Base-by-base conservation (phyloP, 2,113 vertebrate species). In the Callipepla californica region DNA sequence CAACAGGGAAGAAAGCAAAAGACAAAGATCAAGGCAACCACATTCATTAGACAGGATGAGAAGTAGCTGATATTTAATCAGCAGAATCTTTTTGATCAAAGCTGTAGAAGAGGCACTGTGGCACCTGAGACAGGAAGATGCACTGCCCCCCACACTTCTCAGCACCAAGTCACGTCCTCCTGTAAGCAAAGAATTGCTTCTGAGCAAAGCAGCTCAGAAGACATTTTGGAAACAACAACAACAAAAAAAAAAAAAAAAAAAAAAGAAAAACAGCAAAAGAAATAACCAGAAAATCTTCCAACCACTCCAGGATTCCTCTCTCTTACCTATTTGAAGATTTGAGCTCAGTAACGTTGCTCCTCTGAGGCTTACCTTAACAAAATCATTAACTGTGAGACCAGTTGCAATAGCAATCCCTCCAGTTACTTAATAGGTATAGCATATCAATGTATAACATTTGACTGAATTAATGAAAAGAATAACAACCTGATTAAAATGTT, bases 61-160 rank as follows among this genome's bases (percentile, higher is more conserved):
- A 70, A 47, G 85, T 11, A 68, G n/a, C 20, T 91, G 48, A 87
- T 74, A 30, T 67, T 85, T 93, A 53, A 93, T 82, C 87, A 91
- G 32, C 45, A 80, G 51, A 16, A 73, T 30, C 21, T 88, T 66
- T 82, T 77, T 44, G 30, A 83, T 65, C 12, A 7, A 83, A 83
- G 62, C 48, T 76, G 48, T 7, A 72, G 58, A 8, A 58, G 3
- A 91, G 44, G 8, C 44, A 9, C 6, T 22, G 47, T 6, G n/a
- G 58, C 32, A 92, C 80, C 65, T 57, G 38, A 47, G 61, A 18
- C 38, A 86, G 88, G 94, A 96, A 93, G 13, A 1, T 67, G 6
- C 65, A 82, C 0, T 45, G 48, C 58, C 85, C 21, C 38, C 53
- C 8, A 74, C 7, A 40, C 23, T 55, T 62, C 58, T 58, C n/a